phyloP scores from a whole-genome alignment of 2,888 invertebrate species.

The Megalurothrips usitatus region DNA sequence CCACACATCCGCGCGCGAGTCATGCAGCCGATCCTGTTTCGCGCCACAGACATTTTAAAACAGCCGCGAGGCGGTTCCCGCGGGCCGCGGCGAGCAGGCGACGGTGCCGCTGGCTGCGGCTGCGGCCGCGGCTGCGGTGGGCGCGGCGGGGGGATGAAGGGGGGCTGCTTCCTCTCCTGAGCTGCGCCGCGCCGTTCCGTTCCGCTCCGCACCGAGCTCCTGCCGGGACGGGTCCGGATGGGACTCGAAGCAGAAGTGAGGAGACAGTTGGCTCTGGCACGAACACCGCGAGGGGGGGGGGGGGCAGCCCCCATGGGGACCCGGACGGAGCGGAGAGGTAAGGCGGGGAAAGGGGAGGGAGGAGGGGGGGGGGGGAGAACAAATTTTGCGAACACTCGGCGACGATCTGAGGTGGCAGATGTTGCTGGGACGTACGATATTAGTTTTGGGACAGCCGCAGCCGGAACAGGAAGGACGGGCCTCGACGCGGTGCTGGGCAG shows the following conservation, averaged over 20 bases:
- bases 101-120: neutral
- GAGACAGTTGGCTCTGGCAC: no score
- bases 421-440: conserved; percentile 7
- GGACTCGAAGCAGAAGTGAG: no score
- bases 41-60: no score
- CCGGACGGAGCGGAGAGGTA: neutral
- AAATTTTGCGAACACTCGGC: neutral
- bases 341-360: neutral
- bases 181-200: no score
- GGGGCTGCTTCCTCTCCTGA: neutral
- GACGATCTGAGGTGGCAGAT: conserved; percentile 19
- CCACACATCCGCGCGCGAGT: no score
- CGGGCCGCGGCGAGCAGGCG: no score
- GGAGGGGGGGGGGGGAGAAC: neutral
- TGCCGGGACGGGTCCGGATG: no score
- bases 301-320: neutral
- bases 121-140: neutral
- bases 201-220: no score
- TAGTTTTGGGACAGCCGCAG: conserved; percentile 12
- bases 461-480: neutral
- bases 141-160: neutral
- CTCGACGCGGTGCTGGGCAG: neutral
- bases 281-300: neutral
- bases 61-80: neutral
- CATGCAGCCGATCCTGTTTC: no score